Conservation (phyloP, 2,888 invertebrate genomes). For the Schrankia costaestrigalis region DNA sequence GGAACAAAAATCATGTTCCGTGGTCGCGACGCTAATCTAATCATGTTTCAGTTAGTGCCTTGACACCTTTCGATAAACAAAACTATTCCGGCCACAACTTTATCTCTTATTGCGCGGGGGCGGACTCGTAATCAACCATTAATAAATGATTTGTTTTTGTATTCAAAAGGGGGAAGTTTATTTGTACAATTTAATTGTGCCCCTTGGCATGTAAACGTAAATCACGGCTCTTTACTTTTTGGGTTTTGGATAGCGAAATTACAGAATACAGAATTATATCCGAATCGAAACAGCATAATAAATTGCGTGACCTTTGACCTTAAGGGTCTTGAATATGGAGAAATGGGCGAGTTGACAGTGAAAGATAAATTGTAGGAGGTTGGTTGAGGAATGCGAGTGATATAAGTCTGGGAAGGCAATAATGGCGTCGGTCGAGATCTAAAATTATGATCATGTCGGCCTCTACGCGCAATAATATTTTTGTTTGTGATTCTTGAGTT, state of each 20-base stretch:
- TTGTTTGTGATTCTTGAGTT: no score
- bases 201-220: conserved; percentile 26
- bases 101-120: conserved; percentile 12
- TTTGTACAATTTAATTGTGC: conserved; percentile 36
- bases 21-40: no score
- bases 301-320: conserved; percentile 18
- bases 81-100: conserved; percentile 12
- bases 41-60: no score
- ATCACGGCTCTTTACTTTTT: conserved; percentile 27
- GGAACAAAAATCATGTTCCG: no score
- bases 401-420: conserved; percentile 13
- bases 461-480: neutral
- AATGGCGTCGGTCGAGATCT: conserved; percentile 6
- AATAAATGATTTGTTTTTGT: conserved; percentile 36
- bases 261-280: conserved; percentile 19
- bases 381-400: conserved; percentile 19
- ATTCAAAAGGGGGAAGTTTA: conserved; percentile 21
- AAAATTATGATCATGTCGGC: conserved; percentile 12
- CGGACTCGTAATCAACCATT: conserved; percentile 26
- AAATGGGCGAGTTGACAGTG: conserved; percentile 6
- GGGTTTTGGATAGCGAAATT: conserved; percentile 16
- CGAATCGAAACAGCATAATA: conserved; percentile 20
- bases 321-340: conserved; percentile 17
- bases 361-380: conserved; percentile 19
- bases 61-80: conserved; percentile 26